Evolutionary conservation across 2,797 vertebrate species (phyloP), one percentile per base, ranked within the genome.

Genomic region (Falco berigora): DNA sequence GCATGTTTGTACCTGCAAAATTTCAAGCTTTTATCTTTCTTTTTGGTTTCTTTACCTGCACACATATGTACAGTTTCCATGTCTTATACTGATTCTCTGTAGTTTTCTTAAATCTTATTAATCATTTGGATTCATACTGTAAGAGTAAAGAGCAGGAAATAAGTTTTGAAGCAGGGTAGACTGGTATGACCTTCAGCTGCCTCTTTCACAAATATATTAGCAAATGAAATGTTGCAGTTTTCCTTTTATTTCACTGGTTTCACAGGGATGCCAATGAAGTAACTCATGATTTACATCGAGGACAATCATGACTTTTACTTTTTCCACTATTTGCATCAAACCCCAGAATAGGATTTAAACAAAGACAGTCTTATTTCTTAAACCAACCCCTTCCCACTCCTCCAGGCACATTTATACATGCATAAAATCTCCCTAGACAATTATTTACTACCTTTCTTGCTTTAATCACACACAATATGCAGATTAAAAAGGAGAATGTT

Each of bases 361-460:
- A 95, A 93, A 88, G 85, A 36, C 47, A 86, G 27, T 6, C 40
- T 93, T 94, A 30, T 91, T 93, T 92, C 74, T 85, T 73, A 82
- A 73, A 38, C 23, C 64, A 79, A 46, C 28, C 11, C 10, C 19
- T 68, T 86, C 40, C 46, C 42, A 63, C 42, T 88, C 61, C 27
- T 49, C 19, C 71, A 81, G 40, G 27, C 44, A 67, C 0, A 12
- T 92, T 95, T 92, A 92, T 20, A 56, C 69, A 67, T 50, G 90
- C 77, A 77, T 83, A 72, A 93, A 82, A 77, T 66, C 64, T 81
- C 49, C 49, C 75, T 78, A 40, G 78, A 44, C 28, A 95, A 76
- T 91, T 67, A 81, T 90, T 95, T 90, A 86, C 77, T 91, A 36
- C 56, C 10, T 94, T 86, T 72, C 28, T 34, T 88, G 7, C 40